A percentile compares a stretch with the other conserved stretches of the same genome.
These are phyloP conservation scores for Phyllostomus hastatus DNA, from an alignment of 2,113 vertebrate genomes.

Conservation along the genomic window DNA sequence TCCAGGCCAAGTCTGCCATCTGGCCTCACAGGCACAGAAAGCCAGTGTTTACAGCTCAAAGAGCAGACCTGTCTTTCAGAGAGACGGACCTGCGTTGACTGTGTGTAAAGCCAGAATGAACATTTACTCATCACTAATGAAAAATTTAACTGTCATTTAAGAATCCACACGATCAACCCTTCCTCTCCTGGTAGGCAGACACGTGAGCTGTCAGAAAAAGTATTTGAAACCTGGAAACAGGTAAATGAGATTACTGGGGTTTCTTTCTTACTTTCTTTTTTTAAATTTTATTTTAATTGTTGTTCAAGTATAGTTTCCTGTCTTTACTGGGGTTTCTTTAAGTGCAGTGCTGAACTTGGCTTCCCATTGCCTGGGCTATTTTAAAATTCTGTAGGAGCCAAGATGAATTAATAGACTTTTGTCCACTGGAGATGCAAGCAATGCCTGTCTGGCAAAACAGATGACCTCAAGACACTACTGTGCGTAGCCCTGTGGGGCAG, in stretches of 20 bases:
- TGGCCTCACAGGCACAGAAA: not conserved
- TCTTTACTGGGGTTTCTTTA: not conserved
- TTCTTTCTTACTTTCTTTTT: not conserved
- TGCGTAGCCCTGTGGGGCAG: not conserved
- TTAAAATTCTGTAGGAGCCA: not conserved
- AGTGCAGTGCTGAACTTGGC: not conserved
- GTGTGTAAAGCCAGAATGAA: not conserved
- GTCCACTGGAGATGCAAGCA: not conserved
- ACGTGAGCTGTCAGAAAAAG: not conserved
- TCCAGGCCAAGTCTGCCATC: not conserved
- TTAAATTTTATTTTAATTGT: too few relatives aligned
- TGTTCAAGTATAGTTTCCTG: too few relatives aligned
- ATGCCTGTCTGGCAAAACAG: not conserved
- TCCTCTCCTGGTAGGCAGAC: not conserved
- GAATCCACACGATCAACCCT: not conserved
- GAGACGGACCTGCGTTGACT: not conserved
- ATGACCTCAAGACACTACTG: not conserved
- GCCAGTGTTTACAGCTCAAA: not conserved
- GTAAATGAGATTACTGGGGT: not conserved
- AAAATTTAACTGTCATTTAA: too few relatives aligned
- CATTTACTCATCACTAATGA: not conserved
- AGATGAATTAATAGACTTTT: not conserved
- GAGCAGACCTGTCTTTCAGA: not conserved
- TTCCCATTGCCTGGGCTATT: not conserved
- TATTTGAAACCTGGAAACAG: not conserved